Evolutionary conservation across 1,140 invertebrate species (phyloP), one percentile per base, ranked within the genome.

Genomic region (Colletes latitarsis): DNA sequence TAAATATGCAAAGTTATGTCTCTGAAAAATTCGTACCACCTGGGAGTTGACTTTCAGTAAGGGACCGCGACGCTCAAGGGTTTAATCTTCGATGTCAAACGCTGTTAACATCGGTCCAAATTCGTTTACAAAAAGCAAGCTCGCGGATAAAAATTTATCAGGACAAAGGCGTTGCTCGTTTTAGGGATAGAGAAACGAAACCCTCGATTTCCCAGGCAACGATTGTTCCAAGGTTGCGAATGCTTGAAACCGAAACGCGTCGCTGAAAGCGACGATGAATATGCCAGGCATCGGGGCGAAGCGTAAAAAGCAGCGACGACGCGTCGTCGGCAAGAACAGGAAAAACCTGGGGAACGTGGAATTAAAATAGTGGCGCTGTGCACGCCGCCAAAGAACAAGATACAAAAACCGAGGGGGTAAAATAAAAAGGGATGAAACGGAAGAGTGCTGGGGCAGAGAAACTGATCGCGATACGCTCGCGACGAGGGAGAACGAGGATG

Each of bases 301-400:
- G 14, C 4, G 72, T 14, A 67, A 60, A 60, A 75, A 66, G 19
- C 14, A 19, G 19, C 43, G 71, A 52, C 53, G 49, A 3, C 3
- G 52, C 64, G 55, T 69, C 21, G 46, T 64, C 19, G 70, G 21
- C 14, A 60, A 60, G 72, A 49, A 46, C 21, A 41, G 30, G 53
- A 43, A 19, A 53, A 74, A 57, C n/a, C 43, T 6, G 4, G 66
- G 60, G 63, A 67, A 41, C 43, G 73, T 53, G 49, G 78, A 60
- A 80, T 75, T 80, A 80, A 80, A 80, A 75, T 53, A 67, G 71
- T 75, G n/a, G 14, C 17, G 64, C 15, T 57, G 62, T 55, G 10
- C 46, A 4, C 62, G 21, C 43, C 41, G 21, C 9, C 71, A 60
- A 75, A 75, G 55, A 80, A 60, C 72, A 60, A 62, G 78, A 67